phyloP scores from a whole-genome alignment of 1,140 invertebrate species.

The Scaptomyza montana region DNA sequence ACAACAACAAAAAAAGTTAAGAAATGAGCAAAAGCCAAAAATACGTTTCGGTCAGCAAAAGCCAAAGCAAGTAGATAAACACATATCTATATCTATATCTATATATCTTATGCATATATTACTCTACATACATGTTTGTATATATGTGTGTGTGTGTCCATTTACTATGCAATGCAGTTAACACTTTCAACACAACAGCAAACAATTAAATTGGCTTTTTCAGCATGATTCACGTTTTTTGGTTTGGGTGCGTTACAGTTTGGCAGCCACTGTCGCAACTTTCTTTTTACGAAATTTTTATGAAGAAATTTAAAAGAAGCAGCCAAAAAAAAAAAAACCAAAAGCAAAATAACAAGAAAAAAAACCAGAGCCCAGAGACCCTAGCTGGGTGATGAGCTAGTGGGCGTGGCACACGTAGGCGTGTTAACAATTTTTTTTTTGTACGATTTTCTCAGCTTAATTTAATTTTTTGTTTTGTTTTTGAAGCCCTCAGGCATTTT shows the following conservation, averaged over 20 bases:
- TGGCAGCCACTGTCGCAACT: slow-evolving; percentile 69
- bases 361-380: slow-evolving; percentile 2
- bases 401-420: slow-evolving; percentile 53
- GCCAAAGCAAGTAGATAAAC: slow-evolving; percentile 37
- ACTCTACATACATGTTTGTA: slow-evolving; percentile 5
- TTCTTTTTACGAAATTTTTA: slow-evolving; percentile 78
- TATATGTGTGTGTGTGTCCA: slow-evolving; percentile 1
- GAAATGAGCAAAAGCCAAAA: slow-evolving; percentile 56
- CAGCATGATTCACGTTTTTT: slow-evolving; percentile 58
- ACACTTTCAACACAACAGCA: slow-evolving; percentile 68
- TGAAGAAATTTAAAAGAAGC: slow-evolving; percentile 62
- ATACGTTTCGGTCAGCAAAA: slow-evolving; percentile 60
- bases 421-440: slow-evolving; percentile 62
- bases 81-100: slow-evolving; percentile 7
- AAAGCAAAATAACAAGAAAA: slow-evolving; percentile 1
- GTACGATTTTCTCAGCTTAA: slow-evolving; percentile 23
- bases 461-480: slow-evolving; percentile 18
- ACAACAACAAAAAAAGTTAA: slow-evolving; percentile 45
- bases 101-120: slow-evolving; percentile 9
- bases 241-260: slow-evolving; percentile 71
- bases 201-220: slow-evolving; percentile 9
- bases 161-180: slow-evolving; percentile 72
- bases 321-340: slow-evolving; percentile 10
- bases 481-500: slow-evolving; percentile 27
- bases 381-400: slow-evolving; percentile 14